phyloP scores from a whole-genome alignment of 2,113 vertebrate species.

The Trogon surrucura region DNA sequence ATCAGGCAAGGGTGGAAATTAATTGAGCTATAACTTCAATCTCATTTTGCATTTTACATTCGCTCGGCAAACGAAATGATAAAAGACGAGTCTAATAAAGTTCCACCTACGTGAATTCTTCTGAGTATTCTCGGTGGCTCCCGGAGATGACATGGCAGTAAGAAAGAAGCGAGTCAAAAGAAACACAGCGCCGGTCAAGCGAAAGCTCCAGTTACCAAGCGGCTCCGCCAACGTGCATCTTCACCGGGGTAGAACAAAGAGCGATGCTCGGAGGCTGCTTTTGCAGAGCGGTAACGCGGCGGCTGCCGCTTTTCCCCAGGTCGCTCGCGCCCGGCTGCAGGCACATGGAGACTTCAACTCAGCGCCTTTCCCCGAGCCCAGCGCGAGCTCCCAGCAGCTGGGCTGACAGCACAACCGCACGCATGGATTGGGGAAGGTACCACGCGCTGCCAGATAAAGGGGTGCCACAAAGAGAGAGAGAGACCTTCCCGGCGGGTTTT shows the following conservation, averaged over 20 bases:
- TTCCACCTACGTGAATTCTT: conserved; percentile 85
- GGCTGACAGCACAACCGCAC: conserved; percentile 70
- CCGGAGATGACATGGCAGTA: conserved; percentile 84
- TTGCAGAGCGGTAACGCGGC: conserved; percentile 44
- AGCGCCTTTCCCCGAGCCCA: conserved; percentile 69
- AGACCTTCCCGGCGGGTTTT: background rate
- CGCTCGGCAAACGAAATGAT: background rate
- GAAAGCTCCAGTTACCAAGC: conserved; percentile 72
- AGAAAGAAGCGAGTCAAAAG: conserved; percentile 67
- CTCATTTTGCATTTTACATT: conserved; percentile 16
- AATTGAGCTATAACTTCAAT: conserved; percentile 48
- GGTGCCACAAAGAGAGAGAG: conserved; percentile 25
- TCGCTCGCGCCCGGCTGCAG: conserved; percentile 48
- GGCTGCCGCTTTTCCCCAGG: conserved; percentile 58
- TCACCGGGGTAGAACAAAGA: conserved; percentile 77
- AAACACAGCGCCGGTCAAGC: conserved; percentile 63
- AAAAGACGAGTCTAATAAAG: conserved; percentile 51
- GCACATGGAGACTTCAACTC: conserved; percentile 55
- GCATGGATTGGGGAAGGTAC: conserved; percentile 79
- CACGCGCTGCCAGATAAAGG: conserved; percentile 72
- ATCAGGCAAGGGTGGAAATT: conserved; percentile 37
- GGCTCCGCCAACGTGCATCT: conserved; percentile 74
- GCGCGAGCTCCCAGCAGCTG: conserved; percentile 72
- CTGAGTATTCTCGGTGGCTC: conserved; percentile 79
- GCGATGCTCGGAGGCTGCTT: conserved; percentile 56